Evolutionary conservation across 2,797 vertebrate species (phyloP).

Genomic region (Coranthus polyacanthus): DNA sequence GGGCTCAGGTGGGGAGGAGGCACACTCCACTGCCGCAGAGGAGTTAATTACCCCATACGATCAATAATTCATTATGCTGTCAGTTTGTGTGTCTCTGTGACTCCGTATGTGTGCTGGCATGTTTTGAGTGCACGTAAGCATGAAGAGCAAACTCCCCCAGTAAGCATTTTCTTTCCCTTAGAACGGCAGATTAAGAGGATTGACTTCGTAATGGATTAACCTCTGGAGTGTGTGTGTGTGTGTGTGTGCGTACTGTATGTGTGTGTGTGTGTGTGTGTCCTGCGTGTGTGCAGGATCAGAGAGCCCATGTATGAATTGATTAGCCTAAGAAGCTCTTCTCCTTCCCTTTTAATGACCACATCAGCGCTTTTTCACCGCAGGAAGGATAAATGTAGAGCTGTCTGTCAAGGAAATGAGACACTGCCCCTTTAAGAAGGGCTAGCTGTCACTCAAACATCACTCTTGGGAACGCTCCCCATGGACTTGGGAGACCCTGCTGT

Average conservation of each 20-base stretch:
- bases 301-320: conserved; percentile 84
- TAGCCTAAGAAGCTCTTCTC: conserved; percentile 79
- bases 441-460: conserved; percentile 78
- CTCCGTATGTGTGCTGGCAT: conserved; percentile 64
- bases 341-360: conserved; percentile 82
- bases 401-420: conserved; percentile 77
- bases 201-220: conserved; percentile 87
- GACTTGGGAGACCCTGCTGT: conserved; percentile 74
- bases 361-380: conserved; percentile 82
- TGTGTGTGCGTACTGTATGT: conserved; percentile 27
- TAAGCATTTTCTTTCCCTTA: conserved; percentile 85
- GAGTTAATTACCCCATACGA: conserved; percentile 85
- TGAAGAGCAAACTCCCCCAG: conserved; percentile 78
- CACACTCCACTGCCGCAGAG: conserved; percentile 60
- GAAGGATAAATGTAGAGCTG: conserved; percentile 77
- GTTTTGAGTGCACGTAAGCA: conserved; percentile 78
- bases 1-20: conserved; percentile 35
- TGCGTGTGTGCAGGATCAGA: conserved; percentile 75
- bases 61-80: conserved; percentile 87
- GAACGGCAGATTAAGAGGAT: conserved; percentile 86
- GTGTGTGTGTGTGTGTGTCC: conserved; percentile 33
- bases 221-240: conserved; percentile 74
- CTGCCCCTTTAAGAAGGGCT: conserved; percentile 74
- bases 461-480: conserved; percentile 60
- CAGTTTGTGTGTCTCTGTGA: conserved; percentile 70